phyloP scores from a whole-genome alignment of 2,113 vertebrate genomes.

The Gobiocypris rarus region DNA sequence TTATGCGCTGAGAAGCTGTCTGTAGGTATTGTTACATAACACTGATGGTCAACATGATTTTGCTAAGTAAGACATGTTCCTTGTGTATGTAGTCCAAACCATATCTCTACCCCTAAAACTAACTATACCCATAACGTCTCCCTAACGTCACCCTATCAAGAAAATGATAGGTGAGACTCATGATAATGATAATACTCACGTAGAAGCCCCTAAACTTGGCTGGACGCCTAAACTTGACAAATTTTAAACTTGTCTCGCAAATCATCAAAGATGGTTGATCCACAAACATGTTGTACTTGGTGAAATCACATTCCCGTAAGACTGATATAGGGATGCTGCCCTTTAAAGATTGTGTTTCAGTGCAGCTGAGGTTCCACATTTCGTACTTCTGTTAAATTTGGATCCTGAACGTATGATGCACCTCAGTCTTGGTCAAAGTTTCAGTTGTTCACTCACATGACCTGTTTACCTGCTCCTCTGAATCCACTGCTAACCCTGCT shows the following conservation, averaged over 20 bases:
- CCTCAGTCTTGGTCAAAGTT: conserved; percentile 24
- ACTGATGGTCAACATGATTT: background rate
- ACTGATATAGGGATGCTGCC: background rate
- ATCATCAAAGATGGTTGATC: too few species aligned
- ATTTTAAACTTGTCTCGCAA: too few species aligned
- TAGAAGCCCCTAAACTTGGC: too few species aligned
- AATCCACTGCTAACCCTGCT: conserved; percentile 55
- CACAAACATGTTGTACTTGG: too few species aligned
- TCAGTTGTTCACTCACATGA: conserved; percentile 28
- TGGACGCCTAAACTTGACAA: too few species aligned
- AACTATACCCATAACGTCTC: too few species aligned
- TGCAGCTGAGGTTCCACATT: background rate
- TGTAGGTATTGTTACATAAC: conserved; percentile 11
- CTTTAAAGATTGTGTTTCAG: background rate
- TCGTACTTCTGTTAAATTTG: background rate
- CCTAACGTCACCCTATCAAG: too few species aligned
- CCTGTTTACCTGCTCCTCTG: conserved; percentile 49
- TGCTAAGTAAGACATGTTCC: too few species aligned
- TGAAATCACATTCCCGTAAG: background rate
- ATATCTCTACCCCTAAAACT: too few species aligned
- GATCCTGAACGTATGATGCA: background rate
- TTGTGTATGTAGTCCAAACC: too few species aligned
- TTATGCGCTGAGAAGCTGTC: conserved; percentile 14
- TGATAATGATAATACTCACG: too few species aligned
- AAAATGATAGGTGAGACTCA: too few species aligned